A percentile compares a stretch with the other conserved stretches of the same genome.
phyloP scores from a whole-genome alignment of 2,888 invertebrate genomes.

The Melanostoma scalare region DNA sequence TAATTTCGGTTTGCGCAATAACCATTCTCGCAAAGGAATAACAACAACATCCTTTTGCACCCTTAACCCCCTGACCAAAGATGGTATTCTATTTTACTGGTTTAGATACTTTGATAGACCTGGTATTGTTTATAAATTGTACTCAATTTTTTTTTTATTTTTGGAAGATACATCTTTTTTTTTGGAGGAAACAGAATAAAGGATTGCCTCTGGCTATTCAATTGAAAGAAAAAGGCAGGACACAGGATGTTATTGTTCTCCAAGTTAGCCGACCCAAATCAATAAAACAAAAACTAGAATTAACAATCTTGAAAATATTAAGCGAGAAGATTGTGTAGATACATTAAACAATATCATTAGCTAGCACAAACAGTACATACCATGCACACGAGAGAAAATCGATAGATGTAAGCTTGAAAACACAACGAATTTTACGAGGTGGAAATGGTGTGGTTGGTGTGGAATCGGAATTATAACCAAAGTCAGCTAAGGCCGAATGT shows the following conservation, averaged over 20 bases:
- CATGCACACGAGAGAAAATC: slow-evolving; percentile 56
- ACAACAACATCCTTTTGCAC: slow-evolving; percentile 52
- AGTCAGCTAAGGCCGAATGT: slow-evolving; percentile 29
- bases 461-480: slow-evolving; percentile 37
- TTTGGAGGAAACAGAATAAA: slow-evolving; percentile 12
- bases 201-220: neutral
- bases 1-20: slow-evolving; percentile 22
- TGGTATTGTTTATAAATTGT: slow-evolving; percentile 34
- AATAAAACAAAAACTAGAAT: slow-evolving; percentile 5
- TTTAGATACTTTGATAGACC: slow-evolving; percentile 53
- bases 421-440: slow-evolving; percentile 49
- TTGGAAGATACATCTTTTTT: slow-evolving; percentile 5
- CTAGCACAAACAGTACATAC: slow-evolving; percentile 62
- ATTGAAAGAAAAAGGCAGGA: slow-evolving; percentile 11
- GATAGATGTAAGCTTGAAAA: slow-evolving; percentile 61
- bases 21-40: slow-evolving; percentile 40
- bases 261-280: slow-evolving; percentile 3
- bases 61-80: slow-evolving; percentile 21
- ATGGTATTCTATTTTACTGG: slow-evolving; percentile 46
- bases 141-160: slow-evolving; percentile 5
- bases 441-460: slow-evolving; percentile 24
- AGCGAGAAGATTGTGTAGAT: slow-evolving; percentile 30
- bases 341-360: slow-evolving; percentile 63
- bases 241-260: slow-evolving; percentile 29
- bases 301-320: slow-evolving; percentile 34